phyloP scores from a whole-genome alignment of 2,113 vertebrate species.

The Psammodynastes pulverulentus region DNA sequence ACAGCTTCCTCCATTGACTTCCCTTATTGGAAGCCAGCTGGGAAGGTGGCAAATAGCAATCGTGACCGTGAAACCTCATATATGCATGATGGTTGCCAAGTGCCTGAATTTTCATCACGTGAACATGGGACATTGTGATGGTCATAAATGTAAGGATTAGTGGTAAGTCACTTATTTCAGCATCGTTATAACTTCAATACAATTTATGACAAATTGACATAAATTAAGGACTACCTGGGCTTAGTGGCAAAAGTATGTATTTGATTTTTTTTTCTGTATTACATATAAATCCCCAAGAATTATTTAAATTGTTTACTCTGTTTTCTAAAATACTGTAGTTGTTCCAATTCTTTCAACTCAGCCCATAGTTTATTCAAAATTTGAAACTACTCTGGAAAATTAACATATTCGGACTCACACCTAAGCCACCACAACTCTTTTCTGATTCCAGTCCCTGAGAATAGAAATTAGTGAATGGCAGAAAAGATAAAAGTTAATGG shows the following conservation, averaged over 20 bases:
- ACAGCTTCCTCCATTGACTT: not conserved
- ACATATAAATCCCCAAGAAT: not conserved
- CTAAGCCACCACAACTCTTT: not conserved
- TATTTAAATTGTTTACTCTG: not conserved
- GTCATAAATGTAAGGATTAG: not conserved
- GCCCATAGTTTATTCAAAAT: not conserved
- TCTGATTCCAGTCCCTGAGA: not conserved
- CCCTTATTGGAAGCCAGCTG: not conserved
- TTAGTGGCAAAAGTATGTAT: not conserved
- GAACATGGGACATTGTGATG: not conserved
- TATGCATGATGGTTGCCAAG: not conserved
- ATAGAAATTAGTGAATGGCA: not conserved
- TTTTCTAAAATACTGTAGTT: not conserved
- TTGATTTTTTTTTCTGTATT: not conserved
- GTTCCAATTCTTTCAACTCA: not conserved
- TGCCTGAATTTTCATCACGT: not conserved
- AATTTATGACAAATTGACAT: not conserved
- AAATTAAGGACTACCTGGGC: not conserved
- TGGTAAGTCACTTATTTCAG: not conserved
- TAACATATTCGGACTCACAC: not conserved
- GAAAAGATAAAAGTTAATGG: not conserved
- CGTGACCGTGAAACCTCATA: not conserved
- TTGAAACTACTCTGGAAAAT: not conserved
- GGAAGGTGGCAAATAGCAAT: not conserved
- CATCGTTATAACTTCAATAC: not conserved